Evolutionary conservation across 2,888 invertebrate genomes (phyloP).

Genomic region (Drosophila robusta): DNA sequence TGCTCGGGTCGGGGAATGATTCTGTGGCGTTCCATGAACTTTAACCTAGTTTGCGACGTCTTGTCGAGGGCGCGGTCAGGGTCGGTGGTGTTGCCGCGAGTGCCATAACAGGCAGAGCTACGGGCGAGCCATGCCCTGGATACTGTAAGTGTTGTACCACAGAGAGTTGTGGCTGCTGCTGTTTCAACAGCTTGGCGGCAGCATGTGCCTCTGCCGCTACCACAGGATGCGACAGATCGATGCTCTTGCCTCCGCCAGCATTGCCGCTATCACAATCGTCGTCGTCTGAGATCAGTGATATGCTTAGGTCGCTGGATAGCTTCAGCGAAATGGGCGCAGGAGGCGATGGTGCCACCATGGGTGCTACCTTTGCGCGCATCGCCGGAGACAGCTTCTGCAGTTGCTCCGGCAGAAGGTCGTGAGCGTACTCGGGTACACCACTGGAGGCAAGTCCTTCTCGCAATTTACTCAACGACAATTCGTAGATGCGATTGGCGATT

Average conservation of each 20-base stretch:
- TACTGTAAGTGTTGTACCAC: constrained; percentile 75
- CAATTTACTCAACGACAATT: constrained; percentile 82
- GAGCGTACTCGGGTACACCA: constrained; percentile 78
- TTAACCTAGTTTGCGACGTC: constrained; percentile 69
- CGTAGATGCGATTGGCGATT: constrained; percentile 83
- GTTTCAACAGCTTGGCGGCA: constrained; percentile 71
- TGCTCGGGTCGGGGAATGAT: constrained; percentile 53
- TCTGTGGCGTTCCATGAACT: constrained; percentile 14
- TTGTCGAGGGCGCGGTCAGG: constrained; percentile 37
- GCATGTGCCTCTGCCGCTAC: constrained; percentile 54
- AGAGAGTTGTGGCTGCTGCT: constrained; percentile 75
- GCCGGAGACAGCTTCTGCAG: constrained; percentile 70
- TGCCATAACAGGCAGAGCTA: constrained; percentile 66
- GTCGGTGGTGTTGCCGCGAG: constrained; percentile 31
- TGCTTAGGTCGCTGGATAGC: constrained; percentile 82
- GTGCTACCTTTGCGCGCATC: constrained; percentile 68
- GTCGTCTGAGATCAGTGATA: constrained; percentile 84
- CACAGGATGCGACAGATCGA: constrained; percentile 49
- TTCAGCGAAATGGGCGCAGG: constrained; percentile 81
- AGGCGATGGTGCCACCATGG: constrained; percentile 68
- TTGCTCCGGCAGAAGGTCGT: constrained; percentile 67
- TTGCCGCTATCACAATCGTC: constrained; percentile 73
- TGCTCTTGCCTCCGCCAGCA: constrained; percentile 21
- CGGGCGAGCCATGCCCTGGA: constrained; percentile 57
- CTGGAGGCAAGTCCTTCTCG: constrained; percentile 83